Evolutionary conservation across 30 jellyfish, hydroid and myxozoan genomes (phyloP).

Genomic region (Aurelia aurita): DNA sequence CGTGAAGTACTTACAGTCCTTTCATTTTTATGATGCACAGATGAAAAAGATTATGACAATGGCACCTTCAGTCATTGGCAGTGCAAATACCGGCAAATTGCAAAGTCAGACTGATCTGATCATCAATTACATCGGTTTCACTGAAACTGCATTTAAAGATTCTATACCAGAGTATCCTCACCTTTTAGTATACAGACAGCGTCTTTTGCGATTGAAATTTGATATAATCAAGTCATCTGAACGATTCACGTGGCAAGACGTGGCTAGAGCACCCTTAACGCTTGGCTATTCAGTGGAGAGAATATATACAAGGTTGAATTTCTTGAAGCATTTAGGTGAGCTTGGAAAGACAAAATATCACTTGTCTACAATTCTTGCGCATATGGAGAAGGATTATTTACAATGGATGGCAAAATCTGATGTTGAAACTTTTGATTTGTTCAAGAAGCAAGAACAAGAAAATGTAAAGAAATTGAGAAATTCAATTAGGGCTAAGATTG

Average conservation of each 20-base stretch:
- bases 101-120: conserved; percentile 55
- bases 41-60: conserved; percentile 29
- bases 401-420: conserved; percentile 31
- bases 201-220: conserved; percentile 48
- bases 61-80: conserved; percentile 66
- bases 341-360: conserved; percentile 28
- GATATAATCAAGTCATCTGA: conserved; percentile 33
- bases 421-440: conserved; percentile 15
- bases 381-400: conserved; percentile 21
- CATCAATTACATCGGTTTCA: conserved; percentile 54
- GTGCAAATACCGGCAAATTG: conserved; percentile 33
- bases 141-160: conserved; percentile 19
- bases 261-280: conserved; percentile 54
- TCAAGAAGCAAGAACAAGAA: conserved; percentile 30
- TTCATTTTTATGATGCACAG: conserved; percentile 16
- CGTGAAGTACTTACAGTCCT: conserved; percentile 16
- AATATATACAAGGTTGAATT: conserved; percentile 41
- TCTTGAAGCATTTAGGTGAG: conserved; percentile 28
- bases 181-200: conserved; percentile 53
- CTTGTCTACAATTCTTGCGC: conserved; percentile 36
- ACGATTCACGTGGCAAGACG: conserved; percentile 51
- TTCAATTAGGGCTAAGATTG: conserved; percentile 29
- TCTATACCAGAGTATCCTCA: conserved; percentile 66
- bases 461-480: conserved; percentile 35
- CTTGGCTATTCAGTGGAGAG: conserved; percentile 67